These are phyloP conservation scores for Hemitrygon akajei DNA, from an alignment of 2,797 vertebrate species.

Conservation along the genomic window DNA sequence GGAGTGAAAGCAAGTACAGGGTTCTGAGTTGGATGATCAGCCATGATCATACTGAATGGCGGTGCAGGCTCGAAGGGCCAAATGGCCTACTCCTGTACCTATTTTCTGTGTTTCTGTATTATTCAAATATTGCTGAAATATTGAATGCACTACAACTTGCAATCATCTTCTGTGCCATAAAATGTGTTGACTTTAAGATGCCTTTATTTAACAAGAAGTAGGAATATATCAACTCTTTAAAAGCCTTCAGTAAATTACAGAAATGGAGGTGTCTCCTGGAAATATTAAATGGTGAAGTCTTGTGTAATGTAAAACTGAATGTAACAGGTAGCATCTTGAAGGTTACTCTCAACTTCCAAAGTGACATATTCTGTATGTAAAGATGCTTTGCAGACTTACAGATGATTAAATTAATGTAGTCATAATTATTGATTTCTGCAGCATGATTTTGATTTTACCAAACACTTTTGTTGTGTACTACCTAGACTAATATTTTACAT, in stretches of 20 bases:
- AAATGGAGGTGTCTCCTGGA: background rate
- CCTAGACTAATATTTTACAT: background rate
- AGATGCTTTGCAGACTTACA: background rate
- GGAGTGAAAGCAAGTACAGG: too few species aligned
- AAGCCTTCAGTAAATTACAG: background rate
- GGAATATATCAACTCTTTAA: background rate
- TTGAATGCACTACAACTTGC: background rate
- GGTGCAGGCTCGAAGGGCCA: too few species aligned
- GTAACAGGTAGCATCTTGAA: background rate
- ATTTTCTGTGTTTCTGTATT: too few species aligned
- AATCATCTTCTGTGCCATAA: background rate
- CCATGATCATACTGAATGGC: too few species aligned
- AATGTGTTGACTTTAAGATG: background rate
- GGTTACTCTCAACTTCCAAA: background rate
- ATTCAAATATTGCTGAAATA: too few species aligned
- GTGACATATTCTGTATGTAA: background rate
- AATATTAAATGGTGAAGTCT: background rate
- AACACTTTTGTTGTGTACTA: too few species aligned
- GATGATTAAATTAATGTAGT: too few species aligned
- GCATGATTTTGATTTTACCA: too few species aligned
- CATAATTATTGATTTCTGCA: too few species aligned
- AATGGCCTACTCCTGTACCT: too few species aligned
- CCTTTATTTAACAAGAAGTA: background rate
- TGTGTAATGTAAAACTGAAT: background rate
- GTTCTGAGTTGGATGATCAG: too few species aligned